Evolutionary conservation across 2,113 vertebrate species (phyloP).

Genomic region (Menidia beryllina): DNA sequence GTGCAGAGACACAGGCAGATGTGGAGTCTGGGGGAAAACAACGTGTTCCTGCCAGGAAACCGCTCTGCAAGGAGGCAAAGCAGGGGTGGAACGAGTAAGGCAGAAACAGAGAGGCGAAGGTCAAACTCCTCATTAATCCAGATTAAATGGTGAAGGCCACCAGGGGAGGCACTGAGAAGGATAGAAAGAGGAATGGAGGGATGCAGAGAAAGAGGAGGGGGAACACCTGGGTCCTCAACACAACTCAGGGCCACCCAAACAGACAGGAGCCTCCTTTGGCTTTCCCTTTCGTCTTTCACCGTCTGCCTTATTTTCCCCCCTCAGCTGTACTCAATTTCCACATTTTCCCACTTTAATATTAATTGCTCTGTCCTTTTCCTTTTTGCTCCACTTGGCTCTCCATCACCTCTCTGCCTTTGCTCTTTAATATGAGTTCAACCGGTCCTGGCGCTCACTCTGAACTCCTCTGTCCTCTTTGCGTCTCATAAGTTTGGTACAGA

Average conservation of each 20-base stretch:
- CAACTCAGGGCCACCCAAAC: constrained; percentile 63
- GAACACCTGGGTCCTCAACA: constrained; percentile 56
- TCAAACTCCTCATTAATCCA: constrained; percentile 74
- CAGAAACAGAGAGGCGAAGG: constrained; percentile 51
- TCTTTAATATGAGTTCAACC: background rate
- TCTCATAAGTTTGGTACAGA: background rate
- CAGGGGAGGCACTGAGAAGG: constrained; percentile 33
- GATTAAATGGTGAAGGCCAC: constrained; percentile 63
- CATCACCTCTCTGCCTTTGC: background rate
- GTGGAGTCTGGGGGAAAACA: constrained; percentile 21
- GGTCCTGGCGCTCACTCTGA: constrained; percentile 1
- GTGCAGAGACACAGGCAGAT: constrained; percentile 19
- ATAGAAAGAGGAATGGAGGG: constrained; percentile 21
- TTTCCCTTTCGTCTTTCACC: constrained; percentile 30
- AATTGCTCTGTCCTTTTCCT: constrained; percentile 3
- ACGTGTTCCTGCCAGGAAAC: constrained; percentile 2
- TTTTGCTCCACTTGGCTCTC: constrained; percentile 28
- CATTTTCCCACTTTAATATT: constrained; percentile 6
- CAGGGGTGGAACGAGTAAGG: background rate
- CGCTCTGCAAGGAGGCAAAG: background rate
- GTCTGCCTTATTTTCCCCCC: background rate
- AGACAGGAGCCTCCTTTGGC: constrained; percentile 20
- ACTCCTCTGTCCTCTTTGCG: background rate
- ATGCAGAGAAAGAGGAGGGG: constrained; percentile 3
- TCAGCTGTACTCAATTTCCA: constrained; percentile 19